These are phyloP conservation scores for Stercorarius parasiticus DNA, from an alignment of 2,113 vertebrate species.

Conservation along the genomic window DNA sequence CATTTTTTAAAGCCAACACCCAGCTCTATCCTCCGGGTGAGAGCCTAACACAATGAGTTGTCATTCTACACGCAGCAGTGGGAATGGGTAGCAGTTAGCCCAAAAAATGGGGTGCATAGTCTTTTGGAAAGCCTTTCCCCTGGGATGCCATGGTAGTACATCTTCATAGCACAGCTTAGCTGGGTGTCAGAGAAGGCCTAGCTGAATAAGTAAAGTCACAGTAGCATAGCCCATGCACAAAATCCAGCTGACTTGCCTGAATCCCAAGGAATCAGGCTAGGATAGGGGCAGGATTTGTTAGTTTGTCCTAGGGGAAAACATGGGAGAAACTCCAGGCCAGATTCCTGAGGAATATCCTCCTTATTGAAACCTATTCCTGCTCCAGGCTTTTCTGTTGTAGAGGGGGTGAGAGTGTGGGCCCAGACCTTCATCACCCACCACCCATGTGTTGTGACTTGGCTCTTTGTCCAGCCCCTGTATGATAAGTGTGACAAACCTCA, in stretches of 20 bases:
- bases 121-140: not conserved
- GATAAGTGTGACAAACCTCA: not conserved
- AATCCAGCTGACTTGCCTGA: not conserved
- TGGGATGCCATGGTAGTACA: not conserved
- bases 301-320: not conserved
- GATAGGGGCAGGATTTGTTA: not conserved
- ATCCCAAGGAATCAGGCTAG: not conserved
- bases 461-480: not conserved
- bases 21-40: not conserved
- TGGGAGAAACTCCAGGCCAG: not conserved
- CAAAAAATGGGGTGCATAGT: not conserved
- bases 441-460: fast-evolving
- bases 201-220: not conserved
- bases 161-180: not conserved
- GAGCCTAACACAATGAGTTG: not conserved
- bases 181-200: not conserved
- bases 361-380: not conserved
- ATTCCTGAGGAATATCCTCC: not conserved
- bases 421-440: not conserved
- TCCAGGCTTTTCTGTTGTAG: not conserved
- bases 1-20: not conserved
- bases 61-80: not conserved
- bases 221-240: not conserved
- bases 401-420: fast-evolving
- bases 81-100: not conserved